Base-by-base conservation (phyloP, 2,888 invertebrate genomes). In the Oscheius sp. region DNA sequence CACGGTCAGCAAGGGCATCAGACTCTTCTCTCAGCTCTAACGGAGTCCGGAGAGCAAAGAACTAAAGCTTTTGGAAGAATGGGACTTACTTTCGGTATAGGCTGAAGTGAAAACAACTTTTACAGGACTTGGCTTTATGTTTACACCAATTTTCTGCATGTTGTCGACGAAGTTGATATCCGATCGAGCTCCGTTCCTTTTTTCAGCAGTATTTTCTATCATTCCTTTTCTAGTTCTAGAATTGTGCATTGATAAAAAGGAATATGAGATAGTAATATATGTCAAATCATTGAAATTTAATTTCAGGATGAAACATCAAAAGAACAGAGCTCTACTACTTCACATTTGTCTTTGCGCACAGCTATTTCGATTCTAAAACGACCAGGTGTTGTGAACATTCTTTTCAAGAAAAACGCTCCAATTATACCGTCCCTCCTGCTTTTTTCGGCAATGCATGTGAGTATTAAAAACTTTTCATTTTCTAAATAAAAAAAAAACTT, bases 1-100 rank as follows among this genome's bases (percentile, higher is more conserved):
- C 80, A 80, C 45, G 82, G 81, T 14, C 77, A 80, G 49, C 82
- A 82, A 67, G 75, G 74, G 17, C 77, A 78, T 61, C 82, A 82
- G 67, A 78, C 82, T 5, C 70, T 80, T n/a, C 41, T 82, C n/a
- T 80, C 82, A 2, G 70, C 70, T 0, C 47, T 80, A 24, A 82
- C 82, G 1, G 62, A 63, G 38, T 80, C 82, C 0, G 82, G 82
- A 62, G 70, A 78, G 47, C 77, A 82, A 36, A 70, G 82, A 45
- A 82, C 82, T 3, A 78, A 70, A 24, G 80, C 81, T 2, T 82
- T 82, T 50, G 76, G 80, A 12, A 44, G 80, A 36, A 71, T 82
- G 74, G 82, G 82, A 24, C 68, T 82, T 6, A 78, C 77, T 5
- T 82, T 82, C 64, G 82, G 80, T 68, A n/a, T 24, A 17, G 22